Base-by-base conservation (phyloP, 2,888 invertebrate species). In the Athalia circularis region DNA sequence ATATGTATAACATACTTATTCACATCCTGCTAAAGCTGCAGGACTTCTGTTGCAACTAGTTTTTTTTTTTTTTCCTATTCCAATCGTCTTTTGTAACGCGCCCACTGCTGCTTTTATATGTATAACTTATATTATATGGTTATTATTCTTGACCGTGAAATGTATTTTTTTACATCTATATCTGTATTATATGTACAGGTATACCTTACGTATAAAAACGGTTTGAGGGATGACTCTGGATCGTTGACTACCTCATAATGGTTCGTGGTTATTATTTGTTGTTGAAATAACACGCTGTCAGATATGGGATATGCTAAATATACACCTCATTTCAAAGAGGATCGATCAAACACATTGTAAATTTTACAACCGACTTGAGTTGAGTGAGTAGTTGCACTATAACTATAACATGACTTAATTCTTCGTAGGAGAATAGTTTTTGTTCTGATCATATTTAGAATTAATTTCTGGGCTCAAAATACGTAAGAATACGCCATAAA, bases 221-320 rank as follows among this genome's bases (percentile, higher is more conserved):
- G 83, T 87, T 88, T 87, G 11, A 87, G 86, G 83, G 85, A 85
- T 84, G 84, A 86, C 84, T 83, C 82, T 83, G 79, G 81, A 80
- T 76, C 75, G 76, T 72, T 83, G 81, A 72, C 72, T 72, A 75
- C 68, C 77, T 79, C 84, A 85, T 84, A 86, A 86, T 85, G 86
- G 84, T 81, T 84, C 85, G 29, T 76, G 86, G 84, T 85, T 88
- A 87, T 88, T 88, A 87, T 88, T 88, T 87, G 87, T 87, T 86
- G 88, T 87, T 87, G 84, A 88, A 88, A 88, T 88, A 88, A 88
- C 88, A 88, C 85, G 86, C 88, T 88, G 88, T 88, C 88, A 88
- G 87, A 85, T 84, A 84, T 82, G 80, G 83, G 87, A 88, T 87
- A 87, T 87, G 87, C 86, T 88, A 88, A 88, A 88, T 86, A 88